Percentiles rank a stretch among this genome's conserved stretches.
Evolutionary conservation across 2,797 vertebrate genomes (phyloP).

Genomic region (Cirrhinus molitorella): DNA sequence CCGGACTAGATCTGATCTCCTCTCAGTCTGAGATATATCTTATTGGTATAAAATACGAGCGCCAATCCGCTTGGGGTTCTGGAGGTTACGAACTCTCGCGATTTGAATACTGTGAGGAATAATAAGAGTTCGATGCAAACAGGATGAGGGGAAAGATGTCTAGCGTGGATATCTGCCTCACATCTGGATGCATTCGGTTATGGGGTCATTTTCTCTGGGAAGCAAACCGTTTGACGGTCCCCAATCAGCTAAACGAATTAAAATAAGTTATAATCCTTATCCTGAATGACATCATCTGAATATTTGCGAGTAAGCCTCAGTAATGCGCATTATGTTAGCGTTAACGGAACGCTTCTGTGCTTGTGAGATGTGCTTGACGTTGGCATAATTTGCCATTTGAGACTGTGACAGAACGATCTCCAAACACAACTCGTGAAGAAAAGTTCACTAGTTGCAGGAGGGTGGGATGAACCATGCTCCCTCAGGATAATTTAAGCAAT

Average conservation of each 20-base stretch:
- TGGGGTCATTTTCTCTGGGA: slow-evolving; percentile 29
- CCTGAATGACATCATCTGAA: slow-evolving; percentile 40
- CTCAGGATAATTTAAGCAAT: slow-evolving; percentile 55
- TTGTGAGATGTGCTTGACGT: background rate
- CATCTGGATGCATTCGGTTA: slow-evolving; percentile 9
- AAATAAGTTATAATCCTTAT: slow-evolving; percentile 36
- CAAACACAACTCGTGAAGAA: background rate
- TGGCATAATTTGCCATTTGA: background rate
- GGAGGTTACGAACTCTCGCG: slow-evolving; percentile 31
- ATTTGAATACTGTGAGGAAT: slow-evolving; percentile 12
- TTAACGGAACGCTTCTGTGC: slow-evolving; percentile 26
- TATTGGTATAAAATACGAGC: background rate
- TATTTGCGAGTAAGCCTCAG: slow-evolving; percentile 35
- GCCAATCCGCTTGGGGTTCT: background rate
- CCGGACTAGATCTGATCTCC: slow-evolving; percentile 36
- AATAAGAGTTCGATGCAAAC: slow-evolving; percentile 15
- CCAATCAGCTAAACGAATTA: slow-evolving; percentile 36
- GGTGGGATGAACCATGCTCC: slow-evolving; percentile 37
- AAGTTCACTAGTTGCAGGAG: slow-evolving; percentile 11
- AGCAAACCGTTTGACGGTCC: slow-evolving; percentile 5
- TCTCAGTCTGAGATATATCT: slow-evolving; percentile 4
- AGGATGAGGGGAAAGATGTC: slow-evolving; percentile 20
- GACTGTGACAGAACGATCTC: background rate
- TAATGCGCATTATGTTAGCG: slow-evolving; percentile 20
- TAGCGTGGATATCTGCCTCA: background rate